Percentiles rank a stretch among this genome's conserved stretches.
phyloP scores from a whole-genome alignment of 2,113 vertebrate species.

The Gobius niger region DNA sequence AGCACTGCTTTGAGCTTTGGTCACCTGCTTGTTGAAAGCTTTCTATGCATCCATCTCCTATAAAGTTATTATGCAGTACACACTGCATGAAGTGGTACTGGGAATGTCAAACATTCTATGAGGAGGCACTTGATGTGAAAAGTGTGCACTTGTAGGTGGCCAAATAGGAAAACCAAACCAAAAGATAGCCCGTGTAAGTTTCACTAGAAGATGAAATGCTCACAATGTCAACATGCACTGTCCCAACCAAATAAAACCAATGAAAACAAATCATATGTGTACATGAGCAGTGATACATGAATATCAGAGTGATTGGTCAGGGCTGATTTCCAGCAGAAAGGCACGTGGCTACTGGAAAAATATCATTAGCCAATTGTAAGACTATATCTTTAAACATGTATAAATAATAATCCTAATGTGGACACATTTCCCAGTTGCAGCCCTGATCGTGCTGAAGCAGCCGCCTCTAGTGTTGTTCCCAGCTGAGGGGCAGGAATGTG shows the following conservation, averaged over 20 bases:
- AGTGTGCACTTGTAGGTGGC: too few species aligned
- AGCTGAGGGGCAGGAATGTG: conserved; percentile 25
- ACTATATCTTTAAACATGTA: background rate
- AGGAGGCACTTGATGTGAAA: too few species aligned
- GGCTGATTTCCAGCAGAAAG: background rate
- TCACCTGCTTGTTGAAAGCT: background rate
- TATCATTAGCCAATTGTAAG: background rate
- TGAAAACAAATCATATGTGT: too few species aligned
- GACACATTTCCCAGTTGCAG: background rate
- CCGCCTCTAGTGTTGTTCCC: conserved; percentile 7
- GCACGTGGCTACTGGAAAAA: background rate
- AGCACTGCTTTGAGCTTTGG: background rate
- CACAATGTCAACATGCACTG: too few species aligned
- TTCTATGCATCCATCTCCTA: background rate
- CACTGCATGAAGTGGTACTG: too few species aligned
- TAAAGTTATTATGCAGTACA: too few species aligned
- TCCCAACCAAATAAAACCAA: too few species aligned
- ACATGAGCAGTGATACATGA: too few species aligned
- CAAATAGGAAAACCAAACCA: too few species aligned
- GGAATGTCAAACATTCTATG: too few species aligned
- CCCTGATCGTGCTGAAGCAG: background rate
- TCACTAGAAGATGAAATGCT: too few species aligned
- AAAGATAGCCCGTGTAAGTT: too few species aligned
- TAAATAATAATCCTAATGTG: background rate
- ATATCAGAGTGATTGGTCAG: background rate